Base-by-base conservation (phyloP, 1,140 invertebrate genomes). In the Cryptotermes secundus region DNA sequence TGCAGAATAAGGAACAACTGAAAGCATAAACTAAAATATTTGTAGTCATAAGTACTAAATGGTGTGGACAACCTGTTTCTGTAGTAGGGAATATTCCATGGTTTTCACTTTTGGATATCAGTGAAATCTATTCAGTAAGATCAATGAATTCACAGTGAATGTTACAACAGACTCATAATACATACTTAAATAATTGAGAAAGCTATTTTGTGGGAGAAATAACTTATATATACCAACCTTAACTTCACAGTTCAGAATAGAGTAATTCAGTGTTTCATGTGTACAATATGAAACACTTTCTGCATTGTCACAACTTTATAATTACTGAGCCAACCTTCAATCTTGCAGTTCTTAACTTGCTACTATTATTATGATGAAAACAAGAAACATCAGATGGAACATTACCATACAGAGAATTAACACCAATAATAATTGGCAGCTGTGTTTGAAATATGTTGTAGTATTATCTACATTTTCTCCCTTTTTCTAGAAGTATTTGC, bases 381-480 rank as follows among this genome's bases (percentile, higher is more conserved):
- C 59, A 72, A 72, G 31, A 82, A 82, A 82, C 81, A 82, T 82
- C 81, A 82, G 22, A 82, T 82, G 34, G 38, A 81, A 81, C 36
- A 81, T 35, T 53, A 82, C 81, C 81, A 82, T 42, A 82, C 38
- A 82, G 53, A 82, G 31, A 31, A 31, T 38, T 45, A 82, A 82
- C 38, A 34, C 31, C 10, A 1, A 10, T 82, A 82, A 45, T 31
- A n/a, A 82, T 49, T 45, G 45, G 45, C 81, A 45, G 53, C 38
- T 82, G 22, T 82, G 59, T 72, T 72, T 72, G 59, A 72, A 72
- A 72, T n/a, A 16, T 72, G 59, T 72, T 16, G 31, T 3, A 82
- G 14, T 31, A 82, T 31, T 31, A 34, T 34, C 38, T 45, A 82
- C 38, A 12, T 82, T 45, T 82, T n/a, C 31, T 26, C 45, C 53